Percentiles rank a stretch among this genome's conserved stretches.
Evolutionary conservation across 2,888 invertebrate species (phyloP).

Genomic region (Quadriops clusia): DNA sequence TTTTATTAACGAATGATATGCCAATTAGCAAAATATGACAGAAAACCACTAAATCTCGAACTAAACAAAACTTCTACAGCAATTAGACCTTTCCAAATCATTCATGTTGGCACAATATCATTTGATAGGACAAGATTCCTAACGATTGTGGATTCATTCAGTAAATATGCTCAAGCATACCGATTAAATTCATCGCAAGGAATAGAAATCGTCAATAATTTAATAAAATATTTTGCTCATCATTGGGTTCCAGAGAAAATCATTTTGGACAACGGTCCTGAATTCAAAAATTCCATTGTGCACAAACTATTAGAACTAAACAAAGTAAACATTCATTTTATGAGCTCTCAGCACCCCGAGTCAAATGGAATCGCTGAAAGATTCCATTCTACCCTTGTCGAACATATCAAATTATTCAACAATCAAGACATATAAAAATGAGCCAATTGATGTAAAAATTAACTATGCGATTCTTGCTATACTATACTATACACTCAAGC

Average conservation of each 20-base stretch:
- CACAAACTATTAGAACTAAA: not conserved
- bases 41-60: not conserved
- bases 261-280: not conserved
- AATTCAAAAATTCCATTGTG: not conserved
- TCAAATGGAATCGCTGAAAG: conserved; percentile 1
- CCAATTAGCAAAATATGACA: not conserved
- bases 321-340: conserved; percentile 1
- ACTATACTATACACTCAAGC: conserved; percentile 8
- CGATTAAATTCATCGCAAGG: too few relatives aligned
- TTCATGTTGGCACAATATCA: too few relatives aligned
- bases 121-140: too few relatives aligned
- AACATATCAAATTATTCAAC: too few relatives aligned
- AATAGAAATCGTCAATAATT: too few relatives aligned
- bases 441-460: conserved; percentile 7
- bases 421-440: conserved; percentile 9
- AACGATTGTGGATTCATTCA: too few relatives aligned
- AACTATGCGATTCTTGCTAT: conserved; percentile 8
- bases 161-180: too few relatives aligned
- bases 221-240: conserved; percentile 3
- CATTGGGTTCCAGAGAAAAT: too few relatives aligned
- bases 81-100: not conserved
- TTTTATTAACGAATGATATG: conserved; percentile 5
- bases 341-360: conserved; percentile 1
- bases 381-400: conserved; percentile 1
- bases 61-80: not conserved